phyloP scores from a whole-genome alignment of 2,797 vertebrate genomes.

The Melanitta fusca region DNA sequence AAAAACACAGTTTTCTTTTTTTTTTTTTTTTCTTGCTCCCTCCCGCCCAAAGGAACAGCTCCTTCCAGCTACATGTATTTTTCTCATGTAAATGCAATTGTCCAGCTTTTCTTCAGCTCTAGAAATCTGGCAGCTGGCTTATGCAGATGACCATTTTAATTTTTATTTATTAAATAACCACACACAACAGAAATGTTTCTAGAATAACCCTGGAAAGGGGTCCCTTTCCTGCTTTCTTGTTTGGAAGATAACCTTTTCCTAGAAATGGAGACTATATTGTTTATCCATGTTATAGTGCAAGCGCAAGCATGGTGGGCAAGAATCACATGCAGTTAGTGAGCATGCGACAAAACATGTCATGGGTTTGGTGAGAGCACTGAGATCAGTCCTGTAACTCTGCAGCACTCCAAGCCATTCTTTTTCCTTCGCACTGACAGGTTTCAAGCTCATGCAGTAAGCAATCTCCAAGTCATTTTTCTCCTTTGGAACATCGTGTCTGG shows the following conservation, averaged over 20 bases:
- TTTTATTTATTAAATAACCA: not conserved
- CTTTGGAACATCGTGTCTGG: constrained; percentile 78
- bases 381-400: not conserved
- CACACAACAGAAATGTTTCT: not conserved
- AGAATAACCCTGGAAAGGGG: not conserved
- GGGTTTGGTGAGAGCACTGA: not conserved
- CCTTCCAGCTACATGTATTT: not conserved
- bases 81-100: not conserved
- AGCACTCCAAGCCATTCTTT: not conserved
- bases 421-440: constrained; percentile 73
- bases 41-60: not conserved
- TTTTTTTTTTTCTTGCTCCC: no score
- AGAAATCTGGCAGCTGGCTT: not conserved
- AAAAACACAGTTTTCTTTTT: not conserved
- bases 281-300: not conserved
- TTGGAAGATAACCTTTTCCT: not conserved
- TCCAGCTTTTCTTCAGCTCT: not conserved
- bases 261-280: not conserved
- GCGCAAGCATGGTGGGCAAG: not conserved
- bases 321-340: accelerated
- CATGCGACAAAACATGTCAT: not conserved
- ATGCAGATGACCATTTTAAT: not conserved
- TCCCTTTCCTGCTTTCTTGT: not conserved
- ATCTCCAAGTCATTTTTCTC: constrained; percentile 75
- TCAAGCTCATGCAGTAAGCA: constrained; percentile 76